phyloP scores from a whole-genome alignment of 2,888 invertebrate genomes.

The Piscicola geometra region DNA sequence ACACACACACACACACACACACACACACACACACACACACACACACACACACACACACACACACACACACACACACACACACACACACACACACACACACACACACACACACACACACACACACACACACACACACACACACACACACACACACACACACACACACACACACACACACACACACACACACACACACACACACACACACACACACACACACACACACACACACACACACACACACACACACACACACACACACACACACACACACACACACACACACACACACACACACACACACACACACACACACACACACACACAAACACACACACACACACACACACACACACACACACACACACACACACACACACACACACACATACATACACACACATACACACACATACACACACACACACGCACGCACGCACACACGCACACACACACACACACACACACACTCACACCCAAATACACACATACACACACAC shows the following conservation, averaged over 20 bases:
- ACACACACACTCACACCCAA: too few relatives aligned
- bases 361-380: too few relatives aligned
- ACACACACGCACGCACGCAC: too few relatives aligned
- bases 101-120: conserved; percentile 4
- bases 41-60: conserved; percentile 4
- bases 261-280: too few relatives aligned
- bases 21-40: conserved; percentile 4
- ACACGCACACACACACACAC: too few relatives aligned
- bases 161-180: conserved; percentile 4
- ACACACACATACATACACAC: too few relatives aligned
- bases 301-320: too few relatives aligned
- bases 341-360: too few relatives aligned
- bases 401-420: too few relatives aligned
- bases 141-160: conserved; percentile 4
- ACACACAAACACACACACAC: too few relatives aligned
- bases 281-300: too few relatives aligned
- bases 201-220: conserved; percentile 4
- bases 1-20: conserved; percentile 4
- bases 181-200: conserved; percentile 4
- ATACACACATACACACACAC: too few relatives aligned
- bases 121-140: conserved; percentile 4
- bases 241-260: neutral
- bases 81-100: conserved; percentile 4
- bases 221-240: conserved; percentile 3
- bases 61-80: conserved; percentile 4